Evolutionary conservation across 2,113 vertebrate genomes (phyloP).

Genomic region (Tapirus terrestris): DNA sequence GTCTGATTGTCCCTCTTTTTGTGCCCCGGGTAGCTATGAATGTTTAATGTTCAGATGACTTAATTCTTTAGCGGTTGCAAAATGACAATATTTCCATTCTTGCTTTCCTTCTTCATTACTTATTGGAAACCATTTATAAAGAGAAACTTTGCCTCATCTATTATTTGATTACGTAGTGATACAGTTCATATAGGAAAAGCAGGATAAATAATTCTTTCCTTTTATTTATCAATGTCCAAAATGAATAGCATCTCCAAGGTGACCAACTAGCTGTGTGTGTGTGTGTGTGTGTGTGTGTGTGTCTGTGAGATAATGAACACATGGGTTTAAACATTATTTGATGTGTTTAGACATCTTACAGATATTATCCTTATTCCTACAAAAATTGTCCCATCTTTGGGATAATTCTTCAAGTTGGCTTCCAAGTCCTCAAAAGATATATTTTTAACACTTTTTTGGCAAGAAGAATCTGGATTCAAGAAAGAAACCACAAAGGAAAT

Average conservation of each 20-base stretch:
- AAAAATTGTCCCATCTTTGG: background rate
- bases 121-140: background rate
- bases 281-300: accelerated
- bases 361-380: background rate
- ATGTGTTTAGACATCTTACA: background rate
- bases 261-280: background rate
- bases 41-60: background rate
- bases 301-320: background rate
- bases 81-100: background rate
- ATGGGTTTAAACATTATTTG: background rate
- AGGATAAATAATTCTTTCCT: background rate
- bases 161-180: background rate
- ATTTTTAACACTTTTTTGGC: background rate
- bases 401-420: background rate
- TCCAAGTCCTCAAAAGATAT: background rate
- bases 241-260: background rate
- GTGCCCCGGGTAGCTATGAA: background rate
- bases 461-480: background rate
- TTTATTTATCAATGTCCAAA: constrained; percentile 34
- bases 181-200: background rate
- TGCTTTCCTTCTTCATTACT: background rate
- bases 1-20: background rate
- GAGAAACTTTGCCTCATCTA: background rate
- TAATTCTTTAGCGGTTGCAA: background rate
- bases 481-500: background rate